phyloP scores from a whole-genome alignment of 2,888 invertebrate species.

The Allophyes oxyacanthae region DNA sequence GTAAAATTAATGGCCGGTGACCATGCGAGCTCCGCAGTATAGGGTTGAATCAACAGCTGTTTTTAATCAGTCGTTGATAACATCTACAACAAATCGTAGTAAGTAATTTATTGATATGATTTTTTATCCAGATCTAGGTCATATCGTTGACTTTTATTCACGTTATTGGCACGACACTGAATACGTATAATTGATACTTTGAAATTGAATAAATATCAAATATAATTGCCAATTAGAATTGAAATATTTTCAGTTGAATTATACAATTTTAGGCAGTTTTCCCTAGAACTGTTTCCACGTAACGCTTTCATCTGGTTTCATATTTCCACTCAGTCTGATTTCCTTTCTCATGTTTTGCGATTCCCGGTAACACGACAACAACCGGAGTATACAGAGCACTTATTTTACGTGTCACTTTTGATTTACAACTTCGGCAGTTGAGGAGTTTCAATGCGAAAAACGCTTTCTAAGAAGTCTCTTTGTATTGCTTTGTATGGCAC shows the following conservation, averaged over 20 bases:
- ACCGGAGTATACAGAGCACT: conserved; percentile 12
- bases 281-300: no score
- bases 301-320: conserved; percentile 12
- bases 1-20: conserved; percentile 30
- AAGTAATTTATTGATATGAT: background rate
- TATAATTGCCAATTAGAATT: no score
- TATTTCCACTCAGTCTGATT: conserved; percentile 17
- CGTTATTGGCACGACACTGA: no score
- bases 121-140: no score
- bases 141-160: no score
- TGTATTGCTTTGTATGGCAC: conserved; percentile 6
- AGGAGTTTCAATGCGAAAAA: conserved; percentile 12
- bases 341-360: conserved; percentile 16
- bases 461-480: conserved; percentile 4
- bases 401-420: conserved; percentile 27
- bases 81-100: conserved; percentile 21
- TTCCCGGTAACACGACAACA: conserved; percentile 13
- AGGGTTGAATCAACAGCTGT: conserved; percentile 19
- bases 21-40: conserved; percentile 26
- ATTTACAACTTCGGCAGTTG: conserved; percentile 25
- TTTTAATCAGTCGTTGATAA: conserved; percentile 25
- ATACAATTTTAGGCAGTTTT: no score
- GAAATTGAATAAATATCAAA: no score
- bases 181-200: no score
- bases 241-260: no score